Evolutionary conservation across 2,113 vertebrate genomes (phyloP).

Genomic region (Bufo bufo): DNA sequence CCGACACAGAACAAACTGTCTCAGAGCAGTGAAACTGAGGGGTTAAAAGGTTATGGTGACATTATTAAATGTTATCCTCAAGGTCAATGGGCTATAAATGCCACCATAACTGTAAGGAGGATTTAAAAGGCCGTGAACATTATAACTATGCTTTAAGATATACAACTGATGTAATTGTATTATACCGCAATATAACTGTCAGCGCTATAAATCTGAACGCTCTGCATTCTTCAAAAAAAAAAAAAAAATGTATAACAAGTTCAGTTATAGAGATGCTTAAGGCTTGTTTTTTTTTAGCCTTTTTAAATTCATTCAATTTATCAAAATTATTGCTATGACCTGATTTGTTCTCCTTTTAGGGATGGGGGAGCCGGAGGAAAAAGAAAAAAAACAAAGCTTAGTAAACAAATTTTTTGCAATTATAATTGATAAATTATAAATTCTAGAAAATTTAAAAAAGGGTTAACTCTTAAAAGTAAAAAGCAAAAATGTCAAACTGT

Average conservation of each 20-base stretch:
- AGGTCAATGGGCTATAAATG: constrained; percentile 59
- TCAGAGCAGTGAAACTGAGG: constrained; percentile 24
- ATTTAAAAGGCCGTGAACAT: constrained; percentile 57
- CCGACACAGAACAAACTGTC: background rate
- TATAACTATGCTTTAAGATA: constrained; percentile 56
- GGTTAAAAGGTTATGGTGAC: constrained; percentile 58
- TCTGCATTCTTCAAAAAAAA: constrained; percentile 24
- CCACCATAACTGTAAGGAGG: constrained; percentile 55
- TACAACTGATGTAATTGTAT: constrained; percentile 60
- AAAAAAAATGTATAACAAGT: constrained; percentile 40
- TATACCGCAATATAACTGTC: constrained; percentile 56
- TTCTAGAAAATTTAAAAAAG: too few species aligned
- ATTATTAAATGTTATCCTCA: constrained; percentile 58
- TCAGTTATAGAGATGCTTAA: constrained; percentile 21
- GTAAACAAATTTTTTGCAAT: background rate
- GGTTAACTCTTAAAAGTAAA: too few species aligned
- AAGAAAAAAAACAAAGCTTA: background rate
- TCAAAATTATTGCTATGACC: constrained; percentile 26
- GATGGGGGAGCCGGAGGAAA: background rate
- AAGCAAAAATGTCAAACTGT: too few species aligned
- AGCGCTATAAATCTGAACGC: constrained; percentile 42
- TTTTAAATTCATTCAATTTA: constrained; percentile 43
- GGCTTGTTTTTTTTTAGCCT: background rate
- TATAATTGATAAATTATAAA: background rate
- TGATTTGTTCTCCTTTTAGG: background rate